A percentile compares a stretch with the other conserved stretches of the same genome.
phyloP scores from a whole-genome alignment of 2,888 invertebrate species.

The Campaea margaritaria region DNA sequence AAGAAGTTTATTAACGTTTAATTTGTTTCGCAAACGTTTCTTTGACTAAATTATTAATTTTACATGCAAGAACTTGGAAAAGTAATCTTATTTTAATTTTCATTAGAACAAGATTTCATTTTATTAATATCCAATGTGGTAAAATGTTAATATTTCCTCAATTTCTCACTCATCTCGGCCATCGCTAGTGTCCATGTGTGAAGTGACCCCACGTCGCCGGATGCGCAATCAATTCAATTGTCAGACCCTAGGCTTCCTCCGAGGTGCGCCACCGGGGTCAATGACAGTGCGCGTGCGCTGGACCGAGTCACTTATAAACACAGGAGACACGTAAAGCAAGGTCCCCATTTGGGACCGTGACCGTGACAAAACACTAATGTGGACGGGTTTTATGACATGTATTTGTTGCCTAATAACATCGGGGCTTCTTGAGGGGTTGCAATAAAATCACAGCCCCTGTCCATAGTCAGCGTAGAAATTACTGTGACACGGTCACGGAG shows the following conservation, averaged over 20 bases:
- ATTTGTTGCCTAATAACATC: too few species aligned
- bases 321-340: background rate
- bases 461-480: too few species aligned
- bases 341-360: too few species aligned
- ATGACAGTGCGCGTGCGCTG: slow-evolving; percentile 35
- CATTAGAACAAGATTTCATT: background rate
- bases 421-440: too few species aligned
- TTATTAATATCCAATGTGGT: too few species aligned
- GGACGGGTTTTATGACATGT: too few species aligned
- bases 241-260: slow-evolving; percentile 45
- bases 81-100: background rate
- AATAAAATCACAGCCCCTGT: too few species aligned
- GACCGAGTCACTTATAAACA: background rate
- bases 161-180: too few species aligned
- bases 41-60: background rate
- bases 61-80: background rate
- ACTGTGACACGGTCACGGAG: too few species aligned
- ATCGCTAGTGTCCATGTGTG: slow-evolving; percentile 23
- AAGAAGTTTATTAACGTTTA: slow-evolving; percentile 1
- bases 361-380: too few species aligned
- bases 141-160: too few species aligned
- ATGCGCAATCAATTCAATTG: slow-evolving; percentile 62
- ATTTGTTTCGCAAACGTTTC: background rate
- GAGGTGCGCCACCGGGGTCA: slow-evolving; percentile 47
- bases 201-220: slow-evolving; percentile 47